These are phyloP conservation scores for Meteorus colon DNA, from an alignment of 2,888 invertebrate species.

Conservation along the genomic window DNA sequence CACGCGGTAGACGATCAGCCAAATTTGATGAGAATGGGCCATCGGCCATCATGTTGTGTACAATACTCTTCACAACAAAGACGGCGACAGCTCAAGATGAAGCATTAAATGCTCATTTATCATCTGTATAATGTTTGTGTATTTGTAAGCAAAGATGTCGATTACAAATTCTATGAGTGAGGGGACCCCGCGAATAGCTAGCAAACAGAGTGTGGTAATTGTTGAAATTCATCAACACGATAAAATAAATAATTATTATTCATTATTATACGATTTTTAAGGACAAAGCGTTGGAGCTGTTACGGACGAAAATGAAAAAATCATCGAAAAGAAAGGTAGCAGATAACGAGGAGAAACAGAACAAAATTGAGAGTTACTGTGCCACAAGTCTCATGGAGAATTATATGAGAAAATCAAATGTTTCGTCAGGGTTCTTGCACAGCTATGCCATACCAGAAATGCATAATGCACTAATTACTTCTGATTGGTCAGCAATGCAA, in stretches of 20 bases:
- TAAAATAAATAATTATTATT: constrained; percentile 4
- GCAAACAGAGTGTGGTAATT: constrained; percentile 45
- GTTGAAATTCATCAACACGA: not conserved
- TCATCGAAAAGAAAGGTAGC: constrained; percentile 38
- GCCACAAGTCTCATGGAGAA: constrained; percentile 22
- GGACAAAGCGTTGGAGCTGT: constrained; percentile 41
- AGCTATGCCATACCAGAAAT: constrained; percentile 44
- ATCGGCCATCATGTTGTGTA: too few relatives aligned
- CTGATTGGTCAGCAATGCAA: constrained; percentile 45
- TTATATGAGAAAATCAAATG: constrained; percentile 22
- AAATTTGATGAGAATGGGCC: too few relatives aligned
- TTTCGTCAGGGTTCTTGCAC: constrained; percentile 36
- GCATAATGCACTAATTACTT: constrained; percentile 39
- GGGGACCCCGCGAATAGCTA: constrained; percentile 32
- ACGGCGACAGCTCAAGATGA: too few relatives aligned
- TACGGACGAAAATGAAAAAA: constrained; percentile 31
- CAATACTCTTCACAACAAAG: too few relatives aligned
- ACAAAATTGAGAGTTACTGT: constrained; percentile 35
- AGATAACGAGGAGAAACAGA: constrained; percentile 18
- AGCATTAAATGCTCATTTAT: too few relatives aligned
- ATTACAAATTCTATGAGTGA: not conserved
- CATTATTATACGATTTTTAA: constrained; percentile 24
- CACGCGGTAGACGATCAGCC: too few relatives aligned
- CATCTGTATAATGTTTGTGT: too few relatives aligned
- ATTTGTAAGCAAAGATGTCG: not conserved